Evolutionary conservation across 2,113 vertebrate genomes (phyloP), one percentile per base, ranked within the genome.

Genomic region (Amia ocellicauda): DNA sequence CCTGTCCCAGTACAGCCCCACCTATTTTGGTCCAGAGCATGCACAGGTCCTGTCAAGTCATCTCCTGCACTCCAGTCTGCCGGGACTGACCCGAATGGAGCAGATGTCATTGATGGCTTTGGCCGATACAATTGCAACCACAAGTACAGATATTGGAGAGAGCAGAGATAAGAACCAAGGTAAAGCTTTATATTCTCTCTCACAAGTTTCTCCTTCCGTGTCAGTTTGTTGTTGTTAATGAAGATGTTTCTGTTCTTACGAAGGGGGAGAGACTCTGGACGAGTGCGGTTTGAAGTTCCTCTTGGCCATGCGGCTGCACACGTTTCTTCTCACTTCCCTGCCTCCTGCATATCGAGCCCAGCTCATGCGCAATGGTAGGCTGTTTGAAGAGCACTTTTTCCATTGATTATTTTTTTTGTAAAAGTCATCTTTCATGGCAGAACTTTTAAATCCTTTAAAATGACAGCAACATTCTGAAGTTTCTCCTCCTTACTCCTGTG

Each of bases 91-190:
- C 13, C 85, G 95, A 23, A 94, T 97, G 88, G 97, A 99, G 66
- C 97, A 99, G 76, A 99, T 99, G 97, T 98, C 93, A 41, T 75
- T 99, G 68, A 96, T 98, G 94, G 97, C 97, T 0, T 82, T 99
- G 55, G 97, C 93, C 5, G 97, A 99, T 82, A 98, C 96, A 40
- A 91, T 99, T 63, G 93, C 97, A 57, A 94, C 93, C 65, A 97
- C 93, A 62, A 98, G 94, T 84, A 99, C 94, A 52, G 94, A 98
- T 74, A 91, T 97, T 47, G 91, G 93, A 74, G 91, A 94, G 76
- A 94, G 90, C 84, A 91, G 94, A 82, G 91, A 90, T 73, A 91
- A 85, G 73, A 90, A 75, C 76, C 90, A 95, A 85, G 94, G 94
- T 98, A 89, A 80, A 62, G 5, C 45, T 19, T 27, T 41, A 53